Evolutionary conservation across 2,113 vertebrate species (phyloP), one percentile per base, ranked within the genome.

Genomic region (Montifringilla adamsi): DNA sequence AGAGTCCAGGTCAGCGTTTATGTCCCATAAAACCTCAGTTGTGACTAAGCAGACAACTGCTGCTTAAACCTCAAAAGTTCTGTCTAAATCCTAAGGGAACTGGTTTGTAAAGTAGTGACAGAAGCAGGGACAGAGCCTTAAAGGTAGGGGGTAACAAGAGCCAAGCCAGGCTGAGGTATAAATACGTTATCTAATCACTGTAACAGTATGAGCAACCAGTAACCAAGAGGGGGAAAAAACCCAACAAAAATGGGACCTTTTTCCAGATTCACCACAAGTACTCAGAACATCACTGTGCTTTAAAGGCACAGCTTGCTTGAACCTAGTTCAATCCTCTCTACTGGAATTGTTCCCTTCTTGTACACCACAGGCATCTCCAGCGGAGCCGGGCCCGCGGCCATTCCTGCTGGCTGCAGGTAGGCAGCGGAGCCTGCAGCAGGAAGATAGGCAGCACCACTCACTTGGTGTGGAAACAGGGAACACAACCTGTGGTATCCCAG

Each of bases 341-440:
- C 39, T 9, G 13, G 37, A 75, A 67, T 4, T 10, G 20, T 4
- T 58, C 84, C 60, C 27, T 60, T 11, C 44, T 33, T 21, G 15
- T 41, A 27, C n/a, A 27, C n/a, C 1, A 0, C 58, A 73, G 74
- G 20, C 11, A 0, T 2, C 27, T 33, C 37, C 52, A 10, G 63
- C 0, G 0, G 41, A 60, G 52, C 39, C 13, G 19, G 5, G 26
- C 17, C 68, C 37, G 2, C 0, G 8, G 53, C 30, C 11, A 1
- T 39, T 68, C 55, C 55, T 15, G 33, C 28, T 31, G n/a, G 53
- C 24, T 0, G 0, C 2, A 2, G 18, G 11, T 24, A 47, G 41
- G 67, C 3, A 7, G 44, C 4, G 0, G 30, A 30, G 59, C 28
- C 84, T 72, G 66, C 22, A 23, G 75, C 64, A 30, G 52, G 33